Base-by-base conservation (phyloP, 2,797 vertebrate genomes). In the Leptoclinus maculatus region DNA sequence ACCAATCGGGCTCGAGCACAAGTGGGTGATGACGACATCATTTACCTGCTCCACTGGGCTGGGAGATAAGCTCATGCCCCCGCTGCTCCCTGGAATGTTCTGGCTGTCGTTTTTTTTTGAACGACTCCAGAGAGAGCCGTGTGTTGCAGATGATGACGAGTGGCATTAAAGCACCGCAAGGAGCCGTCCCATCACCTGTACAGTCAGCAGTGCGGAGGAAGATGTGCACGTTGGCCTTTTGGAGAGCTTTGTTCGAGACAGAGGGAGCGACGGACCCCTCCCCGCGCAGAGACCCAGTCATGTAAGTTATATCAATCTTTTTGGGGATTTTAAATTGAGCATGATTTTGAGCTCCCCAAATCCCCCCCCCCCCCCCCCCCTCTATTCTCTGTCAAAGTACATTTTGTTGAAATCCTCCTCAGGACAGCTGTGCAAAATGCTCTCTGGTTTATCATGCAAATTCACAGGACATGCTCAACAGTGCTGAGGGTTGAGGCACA, bases 31-130 rank as follows among this genome's bases (percentile, higher is more conserved):
- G 92, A 94, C 82, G 87, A 90, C 91, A 89, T 93, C 88, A 79
- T 94, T 93, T 93, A 93, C 89, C 91, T 94, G 93, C 92, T 94
- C 91, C 93, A 93, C 86, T 93, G 91, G 91, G 87, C 91, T 91
- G 89, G 80, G 87, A 93, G 91, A 93, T 92, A 92, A 90, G 88
- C 88, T 88, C 69, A 14, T 89, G 85, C 89, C 89, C 91, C 90
- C 56, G 88, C 91, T 90, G 91, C 90, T 91, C 88, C 89, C 83
- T 71, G 81, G 80, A 90, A 91, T 89, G 87, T 92, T 90, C 86
- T 65, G 84, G 85, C 84, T 90, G 88, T 83, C 85, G 88, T 32
- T 90, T 32, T 90, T 56, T 91, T 85, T 79, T 58, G 68, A 54
- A 54, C 39, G 82, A 82, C 88, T 90, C 82, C 77, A 69, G 83